Evolutionary conservation across 2,888 invertebrate species (phyloP).

Genomic region (Drosophila yooni): DNA sequence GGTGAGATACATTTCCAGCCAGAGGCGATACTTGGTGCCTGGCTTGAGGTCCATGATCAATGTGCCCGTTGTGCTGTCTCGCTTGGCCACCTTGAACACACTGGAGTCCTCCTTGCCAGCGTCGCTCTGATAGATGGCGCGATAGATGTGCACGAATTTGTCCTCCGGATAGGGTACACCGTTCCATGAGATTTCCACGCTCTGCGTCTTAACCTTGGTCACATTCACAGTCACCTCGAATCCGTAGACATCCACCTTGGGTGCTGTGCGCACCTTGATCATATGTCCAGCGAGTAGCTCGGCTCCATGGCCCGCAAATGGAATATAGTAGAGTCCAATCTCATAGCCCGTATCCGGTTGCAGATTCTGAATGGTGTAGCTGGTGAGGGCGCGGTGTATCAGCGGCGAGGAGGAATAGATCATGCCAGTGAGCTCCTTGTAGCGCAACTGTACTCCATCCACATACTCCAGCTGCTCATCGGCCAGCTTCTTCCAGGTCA

Average conservation of each 20-base stretch:
- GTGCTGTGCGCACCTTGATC: constrained; percentile 90
- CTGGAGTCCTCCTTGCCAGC: constrained; percentile 90
- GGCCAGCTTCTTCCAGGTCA: constrained; percentile 93
- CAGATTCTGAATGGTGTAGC: constrained; percentile 91
- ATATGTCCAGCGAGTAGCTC: constrained; percentile 91
- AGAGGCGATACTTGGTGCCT: constrained; percentile 92
- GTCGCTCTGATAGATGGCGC: constrained; percentile 92
- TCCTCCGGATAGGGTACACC: constrained; percentile 95
- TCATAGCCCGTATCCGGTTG: constrained; percentile 92
- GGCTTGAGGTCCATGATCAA: constrained; percentile 90
- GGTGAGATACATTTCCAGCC: constrained; percentile 95
- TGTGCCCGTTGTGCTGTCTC: constrained; percentile 89
- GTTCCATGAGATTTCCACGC: constrained; percentile 92
- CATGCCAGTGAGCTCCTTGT: constrained; percentile 92
- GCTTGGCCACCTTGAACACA: constrained; percentile 90
- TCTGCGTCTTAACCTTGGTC: constrained; percentile 90
- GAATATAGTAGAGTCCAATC: constrained; percentile 92
- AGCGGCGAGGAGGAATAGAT: constrained; percentile 94
- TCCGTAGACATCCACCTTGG: constrained; percentile 91
- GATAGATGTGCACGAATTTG: constrained; percentile 94
- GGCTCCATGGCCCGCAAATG: constrained; percentile 91
- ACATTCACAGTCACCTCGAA: constrained; percentile 92
- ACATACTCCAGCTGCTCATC: constrained; percentile 93
- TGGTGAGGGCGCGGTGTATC: constrained; percentile 92
- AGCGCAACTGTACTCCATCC: constrained; percentile 94